phyloP scores from a whole-genome alignment of 2,888 invertebrate species.

The Xanthostigma xanthostigma region DNA sequence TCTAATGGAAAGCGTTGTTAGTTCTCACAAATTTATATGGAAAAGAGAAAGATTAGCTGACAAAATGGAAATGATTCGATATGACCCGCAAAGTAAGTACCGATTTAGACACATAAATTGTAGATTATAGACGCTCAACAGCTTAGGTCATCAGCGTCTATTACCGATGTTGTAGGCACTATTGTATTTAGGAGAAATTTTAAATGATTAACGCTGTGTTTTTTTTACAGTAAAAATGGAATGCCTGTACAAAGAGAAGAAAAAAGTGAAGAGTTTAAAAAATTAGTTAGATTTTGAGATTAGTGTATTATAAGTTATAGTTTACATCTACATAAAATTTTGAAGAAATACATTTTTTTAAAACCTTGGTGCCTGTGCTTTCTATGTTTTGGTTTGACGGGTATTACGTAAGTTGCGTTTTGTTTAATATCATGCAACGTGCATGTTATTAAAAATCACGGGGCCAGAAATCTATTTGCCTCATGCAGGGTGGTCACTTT shows the following conservation, averaged over 20 bases:
- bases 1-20: constrained; percentile 60
- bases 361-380: too few relatives aligned
- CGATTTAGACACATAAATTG: background rate
- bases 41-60: constrained; percentile 61
- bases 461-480: too few relatives aligned
- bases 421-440: too few relatives aligned
- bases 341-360: too few relatives aligned
- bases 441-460: too few relatives aligned
- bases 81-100: constrained; percentile 66
- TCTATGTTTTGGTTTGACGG: too few relatives aligned
- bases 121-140: constrained; percentile 2
- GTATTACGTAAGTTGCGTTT: too few relatives aligned
- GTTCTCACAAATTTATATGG: constrained; percentile 51
- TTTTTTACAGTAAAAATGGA: constrained; percentile 50
- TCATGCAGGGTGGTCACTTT: too few relatives aligned
- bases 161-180: background rate
- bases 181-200: background rate
- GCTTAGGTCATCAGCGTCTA: background rate
- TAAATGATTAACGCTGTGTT: constrained; percentile 5
- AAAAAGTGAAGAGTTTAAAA: constrained; percentile 35
- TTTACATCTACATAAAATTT: too few relatives aligned
- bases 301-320: too few relatives aligned
- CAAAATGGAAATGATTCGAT: constrained; percentile 58
- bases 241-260: constrained; percentile 53
- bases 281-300: too few relatives aligned